These are phyloP conservation scores for Bombus superbus DNA, from an alignment of 1,140 invertebrate genomes.

Conservation along the genomic window DNA sequence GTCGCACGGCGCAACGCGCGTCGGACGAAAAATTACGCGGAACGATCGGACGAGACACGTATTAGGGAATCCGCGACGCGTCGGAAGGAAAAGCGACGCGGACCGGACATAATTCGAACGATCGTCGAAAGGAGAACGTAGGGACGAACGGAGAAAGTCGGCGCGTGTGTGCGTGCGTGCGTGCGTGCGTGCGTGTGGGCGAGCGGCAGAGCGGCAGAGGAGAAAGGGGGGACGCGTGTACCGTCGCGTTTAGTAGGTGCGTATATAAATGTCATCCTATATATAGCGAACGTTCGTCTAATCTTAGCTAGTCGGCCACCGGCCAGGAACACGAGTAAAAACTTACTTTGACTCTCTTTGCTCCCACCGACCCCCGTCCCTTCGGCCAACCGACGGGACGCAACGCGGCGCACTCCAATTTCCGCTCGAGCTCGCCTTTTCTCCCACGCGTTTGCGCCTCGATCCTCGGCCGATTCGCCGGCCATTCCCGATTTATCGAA, in stretches of 20 bases:
- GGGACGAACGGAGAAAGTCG: background rate
- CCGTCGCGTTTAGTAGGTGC: constrained; percentile 54
- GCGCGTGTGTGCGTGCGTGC: background rate
- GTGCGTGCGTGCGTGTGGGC: background rate
- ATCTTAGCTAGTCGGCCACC: constrained; percentile 76
- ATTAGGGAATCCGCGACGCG: too few relatives aligned
- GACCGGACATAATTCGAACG: too few relatives aligned
- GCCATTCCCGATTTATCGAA: too few relatives aligned
- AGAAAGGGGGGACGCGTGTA: constrained; percentile 8
- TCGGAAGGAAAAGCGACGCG: too few relatives aligned
- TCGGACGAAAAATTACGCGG: too few relatives aligned
- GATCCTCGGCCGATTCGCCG: background rate
- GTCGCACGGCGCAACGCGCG: too few relatives aligned
- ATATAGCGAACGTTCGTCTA: constrained; percentile 72
- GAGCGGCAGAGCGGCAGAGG: background rate
- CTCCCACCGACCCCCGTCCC: background rate
- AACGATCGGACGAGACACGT: too few relatives aligned
- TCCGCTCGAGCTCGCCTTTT: background rate
- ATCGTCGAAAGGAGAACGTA: background rate
- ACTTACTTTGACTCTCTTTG: constrained; percentile 32
- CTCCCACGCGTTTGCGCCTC: background rate
- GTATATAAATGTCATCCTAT: constrained; percentile 77
- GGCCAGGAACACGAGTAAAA: constrained; percentile 72
- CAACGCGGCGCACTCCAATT: background rate
- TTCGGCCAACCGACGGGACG: background rate